Percentiles rank a stretch among this genome's conserved stretches.
Evolutionary conservation across 2,888 invertebrate genomes (phyloP).

Genomic region (Aphidius colemani): DNA sequence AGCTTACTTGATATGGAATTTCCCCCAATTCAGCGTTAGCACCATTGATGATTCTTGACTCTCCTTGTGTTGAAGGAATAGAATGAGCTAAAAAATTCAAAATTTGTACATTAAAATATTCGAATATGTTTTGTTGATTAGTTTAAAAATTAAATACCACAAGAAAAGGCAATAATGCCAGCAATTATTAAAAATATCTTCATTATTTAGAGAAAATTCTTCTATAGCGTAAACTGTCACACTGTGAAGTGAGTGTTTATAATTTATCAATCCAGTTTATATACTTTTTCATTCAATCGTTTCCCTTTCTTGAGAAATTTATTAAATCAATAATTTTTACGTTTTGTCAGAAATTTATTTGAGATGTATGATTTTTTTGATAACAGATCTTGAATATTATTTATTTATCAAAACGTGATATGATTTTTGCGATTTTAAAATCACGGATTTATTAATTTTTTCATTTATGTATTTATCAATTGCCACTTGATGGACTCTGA

Average conservation of each 20-base stretch:
- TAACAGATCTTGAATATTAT: no score
- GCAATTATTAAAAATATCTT: not conserved
- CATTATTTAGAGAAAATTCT: not conserved
- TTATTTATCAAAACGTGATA: no score
- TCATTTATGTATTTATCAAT: no score
- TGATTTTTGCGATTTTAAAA: no score
- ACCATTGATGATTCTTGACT: slow-evolving; percentile 35
- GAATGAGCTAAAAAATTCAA: not conserved
- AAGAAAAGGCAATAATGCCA: not conserved
- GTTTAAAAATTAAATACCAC: not conserved
- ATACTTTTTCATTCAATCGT: not conserved
- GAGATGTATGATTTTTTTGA: not conserved
- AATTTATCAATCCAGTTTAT: not conserved
- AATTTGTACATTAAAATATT: not conserved
- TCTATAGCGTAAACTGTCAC: not conserved
- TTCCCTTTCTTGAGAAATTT: not conserved
- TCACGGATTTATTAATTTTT: no score
- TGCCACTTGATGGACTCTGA: no score
- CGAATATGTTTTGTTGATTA: not conserved
- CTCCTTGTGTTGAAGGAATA: not conserved
- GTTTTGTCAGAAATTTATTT: not conserved
- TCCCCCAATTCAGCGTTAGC: slow-evolving; percentile 40
- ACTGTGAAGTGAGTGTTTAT: not conserved
- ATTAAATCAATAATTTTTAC: not conserved
- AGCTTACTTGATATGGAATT: slow-evolving; percentile 46